Conservation (phyloP, 2,797 vertebrate genomes). For the Manis pentadactyla region DNA sequence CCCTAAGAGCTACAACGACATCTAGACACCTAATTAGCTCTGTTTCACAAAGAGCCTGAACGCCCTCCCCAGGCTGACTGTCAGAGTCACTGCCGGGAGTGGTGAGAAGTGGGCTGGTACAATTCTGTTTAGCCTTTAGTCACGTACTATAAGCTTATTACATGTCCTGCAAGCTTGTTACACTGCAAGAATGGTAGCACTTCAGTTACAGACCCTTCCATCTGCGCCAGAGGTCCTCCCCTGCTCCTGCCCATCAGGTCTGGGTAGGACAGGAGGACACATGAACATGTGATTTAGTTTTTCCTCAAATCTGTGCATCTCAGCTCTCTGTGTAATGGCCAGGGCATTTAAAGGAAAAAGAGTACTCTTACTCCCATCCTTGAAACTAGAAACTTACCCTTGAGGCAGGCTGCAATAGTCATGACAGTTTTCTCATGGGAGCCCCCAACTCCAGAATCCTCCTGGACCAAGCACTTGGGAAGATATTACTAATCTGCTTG, state of each 20-base stretch:
- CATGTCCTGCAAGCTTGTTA: too few relatives aligned
- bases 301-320: not conserved
- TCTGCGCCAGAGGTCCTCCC: not conserved
- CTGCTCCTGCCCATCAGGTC: not conserved
- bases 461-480: not conserved
- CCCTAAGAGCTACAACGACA: not conserved
- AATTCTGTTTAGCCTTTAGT: too few relatives aligned
- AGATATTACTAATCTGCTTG: not conserved
- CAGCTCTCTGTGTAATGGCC: not conserved
- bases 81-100: not conserved
- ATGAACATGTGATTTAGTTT: not conserved
- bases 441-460: not conserved
- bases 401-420: not conserved
- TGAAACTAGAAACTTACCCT: slow-evolving; percentile 27
- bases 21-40: not conserved
- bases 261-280: not conserved
- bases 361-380: not conserved
- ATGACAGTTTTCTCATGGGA: not conserved
- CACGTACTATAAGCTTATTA: too few relatives aligned
- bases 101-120: not conserved
- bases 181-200: too few relatives aligned
- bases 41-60: not conserved
- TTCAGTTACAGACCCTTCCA: not conserved
- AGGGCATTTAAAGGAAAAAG: not conserved
- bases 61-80: not conserved